phyloP scores from a whole-genome alignment of 2,113 vertebrate species.

The Anser brachyrhynchus region DNA sequence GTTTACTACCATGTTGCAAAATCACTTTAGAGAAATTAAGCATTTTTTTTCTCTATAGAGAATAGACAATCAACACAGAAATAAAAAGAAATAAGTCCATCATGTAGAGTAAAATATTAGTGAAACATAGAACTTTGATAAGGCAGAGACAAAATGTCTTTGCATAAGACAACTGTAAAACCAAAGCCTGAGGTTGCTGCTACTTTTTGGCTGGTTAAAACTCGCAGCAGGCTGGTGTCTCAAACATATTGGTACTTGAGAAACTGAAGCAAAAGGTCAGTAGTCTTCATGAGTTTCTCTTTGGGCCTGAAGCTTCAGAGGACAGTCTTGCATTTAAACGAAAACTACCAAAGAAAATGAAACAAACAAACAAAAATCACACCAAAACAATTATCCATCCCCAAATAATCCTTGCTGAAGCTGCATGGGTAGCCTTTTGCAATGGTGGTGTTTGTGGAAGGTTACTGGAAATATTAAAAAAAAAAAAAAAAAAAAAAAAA shows the following conservation, averaged over 20 bases:
- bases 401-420: not conserved
- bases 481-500: not conserved
- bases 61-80: not conserved
- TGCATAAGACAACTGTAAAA: not conserved
- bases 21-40: not conserved
- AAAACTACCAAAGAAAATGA: not conserved
- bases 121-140: not conserved
- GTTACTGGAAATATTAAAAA: not conserved
- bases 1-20: not conserved
- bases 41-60: not conserved
- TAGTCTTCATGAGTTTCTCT: conserved; percentile 24
- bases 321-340: not conserved
- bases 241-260: not conserved
- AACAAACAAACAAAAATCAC: not conserved
- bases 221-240: not conserved
- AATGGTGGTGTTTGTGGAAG: not conserved
- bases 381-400: not conserved
- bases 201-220: conserved; percentile 23
- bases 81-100: not conserved
- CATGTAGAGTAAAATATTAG: not conserved
- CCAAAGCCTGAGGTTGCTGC: conserved; percentile 5
- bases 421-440: not conserved
- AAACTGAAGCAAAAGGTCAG: conserved; percentile 43
- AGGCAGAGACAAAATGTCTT: not conserved
- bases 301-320: conserved; percentile 26